Percentiles rank a stretch among this genome's conserved stretches.
Evolutionary conservation across 2,797 vertebrate genomes (phyloP).

Genomic region (Meriones psammophilus): DNA sequence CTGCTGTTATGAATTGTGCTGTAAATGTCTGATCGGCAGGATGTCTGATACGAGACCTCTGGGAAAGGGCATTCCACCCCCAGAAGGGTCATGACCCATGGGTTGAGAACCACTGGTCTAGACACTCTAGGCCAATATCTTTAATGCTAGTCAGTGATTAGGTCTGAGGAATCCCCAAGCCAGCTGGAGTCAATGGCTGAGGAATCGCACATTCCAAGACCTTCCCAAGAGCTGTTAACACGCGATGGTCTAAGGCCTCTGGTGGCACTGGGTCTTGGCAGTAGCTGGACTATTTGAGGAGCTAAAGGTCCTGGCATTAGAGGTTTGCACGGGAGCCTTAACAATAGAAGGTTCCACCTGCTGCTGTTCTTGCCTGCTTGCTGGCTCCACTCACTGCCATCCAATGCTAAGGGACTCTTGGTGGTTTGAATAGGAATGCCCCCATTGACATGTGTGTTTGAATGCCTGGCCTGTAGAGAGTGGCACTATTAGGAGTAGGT

Average conservation of each 20-base stretch:
- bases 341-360: background rate
- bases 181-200: background rate
- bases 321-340: too few relatives aligned
- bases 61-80: background rate
- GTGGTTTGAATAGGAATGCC: background rate
- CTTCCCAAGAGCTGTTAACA: background rate
- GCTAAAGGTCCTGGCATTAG: background rate
- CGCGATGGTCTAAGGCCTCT: background rate
- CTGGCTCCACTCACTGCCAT: background rate
- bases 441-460: background rate
- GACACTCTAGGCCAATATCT: background rate
- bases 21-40: too few relatives aligned
- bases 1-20: background rate
- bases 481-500: background rate
- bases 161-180: background rate
- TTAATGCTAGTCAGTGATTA: background rate
- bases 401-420: background rate
- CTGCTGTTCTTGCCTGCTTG: too few relatives aligned
- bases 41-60: background rate
- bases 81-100: background rate
- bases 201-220: background rate
- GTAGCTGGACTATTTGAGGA: background rate
- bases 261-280: background rate
- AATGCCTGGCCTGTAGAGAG: background rate
- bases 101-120: background rate